Evolutionary conservation across 2,797 vertebrate genomes (phyloP), one percentile per base, ranked within the genome.

Genomic region (Microhierax caerulescens): DNA sequence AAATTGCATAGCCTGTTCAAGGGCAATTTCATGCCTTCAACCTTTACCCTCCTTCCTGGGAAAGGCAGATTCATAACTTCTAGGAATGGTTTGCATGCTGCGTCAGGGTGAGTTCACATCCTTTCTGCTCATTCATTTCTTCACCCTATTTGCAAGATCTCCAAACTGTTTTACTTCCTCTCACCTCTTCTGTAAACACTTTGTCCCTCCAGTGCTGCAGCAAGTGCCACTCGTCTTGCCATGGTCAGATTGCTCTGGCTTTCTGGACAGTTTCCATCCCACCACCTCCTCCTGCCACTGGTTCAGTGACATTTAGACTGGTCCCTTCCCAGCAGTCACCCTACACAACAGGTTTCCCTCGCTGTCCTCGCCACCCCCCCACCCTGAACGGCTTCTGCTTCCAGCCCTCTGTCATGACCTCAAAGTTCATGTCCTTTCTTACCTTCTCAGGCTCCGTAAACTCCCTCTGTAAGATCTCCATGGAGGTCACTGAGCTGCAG

Each of bases 91-190:
- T 27, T 6, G 61, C 43, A 13, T 50, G 32, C 32, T 21, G 36
- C 47, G 9, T 8, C 1, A 0, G 32, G 34, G 14, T 95, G 96
- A 97, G 59, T 78, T 90, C 96, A 96, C 34, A 88, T 93, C 93
- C 95, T 95, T 85, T 74, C 64, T 65, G 54, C 50, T 92, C 65
- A 41, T 54, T 88, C 64, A 80, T n/a, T 90, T 61, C 24, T 93
- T 96, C 69, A 39, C 23, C 36, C 15, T 32, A 3, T 48, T 50
- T 88, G 91, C 65, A 95, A 88, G 73, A 75, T n/a, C 50, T 78
- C 61, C 2, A 7, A 74, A 74, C 9, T 72, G 20, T 81, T 86
- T 50, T 63, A 79, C 70, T 88, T 93, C 88, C 88, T 84, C 41
- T 28, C 5, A 10, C 27, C 60, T 70, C 18, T 39, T 48, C 56